phyloP scores from a whole-genome alignment of 2,113 vertebrate species.

The Crypturellus undulatus region DNA sequence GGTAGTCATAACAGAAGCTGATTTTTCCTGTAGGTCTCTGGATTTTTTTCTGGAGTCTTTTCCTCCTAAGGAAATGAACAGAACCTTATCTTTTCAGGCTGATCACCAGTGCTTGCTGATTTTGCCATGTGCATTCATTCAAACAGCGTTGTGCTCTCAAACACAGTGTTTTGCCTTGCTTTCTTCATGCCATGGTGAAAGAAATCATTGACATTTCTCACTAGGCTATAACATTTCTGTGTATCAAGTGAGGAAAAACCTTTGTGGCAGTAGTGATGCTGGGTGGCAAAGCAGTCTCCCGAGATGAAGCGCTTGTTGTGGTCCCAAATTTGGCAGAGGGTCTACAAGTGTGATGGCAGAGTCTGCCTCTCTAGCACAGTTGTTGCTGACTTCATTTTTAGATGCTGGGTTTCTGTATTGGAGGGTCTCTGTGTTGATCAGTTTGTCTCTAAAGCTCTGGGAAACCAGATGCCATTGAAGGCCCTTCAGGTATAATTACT shows the following conservation, averaged over 20 bases:
- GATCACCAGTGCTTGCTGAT: neutral
- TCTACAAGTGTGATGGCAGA: neutral
- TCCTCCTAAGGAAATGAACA: neutral
- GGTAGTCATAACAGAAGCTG: neutral
- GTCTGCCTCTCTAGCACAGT: fast-evolving
- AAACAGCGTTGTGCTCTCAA: neutral
- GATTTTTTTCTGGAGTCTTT: neutral
- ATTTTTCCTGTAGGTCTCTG: neutral
- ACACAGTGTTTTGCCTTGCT: neutral
- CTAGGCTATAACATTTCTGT: neutral
- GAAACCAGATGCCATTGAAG: neutral
- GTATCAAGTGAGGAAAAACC: neutral
- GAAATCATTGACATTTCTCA: neutral
- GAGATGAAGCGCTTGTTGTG: neutral
- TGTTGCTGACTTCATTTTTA: fast-evolving
- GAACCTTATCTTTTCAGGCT: neutral
- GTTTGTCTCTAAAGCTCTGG: neutral
- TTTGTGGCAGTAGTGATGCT: neutral
- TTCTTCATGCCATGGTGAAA: neutral
- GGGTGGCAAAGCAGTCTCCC: neutral
- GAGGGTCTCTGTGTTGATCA: neutral
- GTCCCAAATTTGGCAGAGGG: fast-evolving
- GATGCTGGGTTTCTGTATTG: neutral
- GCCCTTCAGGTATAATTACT: neutral
- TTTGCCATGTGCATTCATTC: neutral